Evolutionary conservation across 2,797 vertebrate species (phyloP).

Genomic region (Caiman crocodilus): DNA sequence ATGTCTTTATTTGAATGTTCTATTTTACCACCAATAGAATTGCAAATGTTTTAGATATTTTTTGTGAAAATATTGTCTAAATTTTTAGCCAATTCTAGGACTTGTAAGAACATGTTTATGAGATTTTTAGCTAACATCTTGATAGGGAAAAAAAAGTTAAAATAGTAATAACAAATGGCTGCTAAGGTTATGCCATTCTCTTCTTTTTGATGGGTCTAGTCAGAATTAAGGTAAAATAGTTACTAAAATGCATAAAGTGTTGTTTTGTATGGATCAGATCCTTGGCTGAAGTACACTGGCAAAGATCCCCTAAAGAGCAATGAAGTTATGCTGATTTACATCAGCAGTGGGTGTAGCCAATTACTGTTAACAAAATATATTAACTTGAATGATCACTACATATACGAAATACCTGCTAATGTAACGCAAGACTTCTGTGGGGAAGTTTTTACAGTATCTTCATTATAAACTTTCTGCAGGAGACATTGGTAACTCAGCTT

Average conservation of each 20-base stretch:
- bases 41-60: not conserved
- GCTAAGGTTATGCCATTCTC: not conserved
- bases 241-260: not conserved
- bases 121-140: not conserved
- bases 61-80: not conserved
- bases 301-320: not conserved
- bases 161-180: not conserved
- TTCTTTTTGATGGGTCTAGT: not conserved
- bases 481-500: too few relatives aligned
- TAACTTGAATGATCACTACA: not conserved
- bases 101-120: not conserved
- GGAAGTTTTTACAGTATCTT: not conserved
- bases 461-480: not conserved
- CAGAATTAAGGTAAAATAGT: not conserved
- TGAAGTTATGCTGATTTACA: not conserved
- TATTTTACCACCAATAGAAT: too few relatives aligned
- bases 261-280: not conserved
- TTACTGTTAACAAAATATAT: not conserved
- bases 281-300: not conserved
- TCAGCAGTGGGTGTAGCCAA: not conserved
- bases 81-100: not conserved
- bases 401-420: not conserved
- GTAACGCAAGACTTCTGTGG: not conserved
- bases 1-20: too few relatives aligned
- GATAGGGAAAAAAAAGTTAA: fast-evolving